Percentiles rank a stretch among this genome's conserved stretches.
These are phyloP conservation scores for Melanotaenia duboulayi DNA, from an alignment of 2,113 vertebrate genomes.

Conservation along the genomic window DNA sequence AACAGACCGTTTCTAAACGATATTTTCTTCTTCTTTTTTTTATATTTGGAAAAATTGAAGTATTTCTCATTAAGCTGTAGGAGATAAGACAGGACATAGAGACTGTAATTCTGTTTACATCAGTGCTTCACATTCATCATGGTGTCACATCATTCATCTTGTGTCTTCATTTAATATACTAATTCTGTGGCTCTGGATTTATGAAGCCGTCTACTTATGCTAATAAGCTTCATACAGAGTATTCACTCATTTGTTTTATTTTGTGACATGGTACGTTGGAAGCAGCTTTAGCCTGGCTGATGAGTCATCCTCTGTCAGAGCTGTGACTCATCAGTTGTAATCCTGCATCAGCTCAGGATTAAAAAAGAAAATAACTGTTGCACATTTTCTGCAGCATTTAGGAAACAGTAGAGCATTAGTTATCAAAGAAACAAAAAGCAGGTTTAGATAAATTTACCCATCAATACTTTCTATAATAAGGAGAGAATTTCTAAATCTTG, in stretches of 20 bases:
- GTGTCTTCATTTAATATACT: conserved; percentile 18
- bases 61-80: not conserved
- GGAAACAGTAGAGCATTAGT: too few relatives aligned
- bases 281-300: not conserved
- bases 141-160: conserved; percentile 14
- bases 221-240: conserved; percentile 4
- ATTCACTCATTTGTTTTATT: not conserved
- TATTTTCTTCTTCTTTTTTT: too few relatives aligned
- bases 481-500: too few relatives aligned
- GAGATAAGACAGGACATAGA: not conserved
- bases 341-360: conserved; percentile 11
- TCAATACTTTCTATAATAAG: too few relatives aligned
- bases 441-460: too few relatives aligned
- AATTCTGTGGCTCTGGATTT: conserved; percentile 1
- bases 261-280: conserved; percentile 9
- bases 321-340: conserved; percentile 36
- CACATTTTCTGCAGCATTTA: not conserved
- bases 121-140: conserved; percentile 13
- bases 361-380: not conserved
- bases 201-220: conserved; percentile 9
- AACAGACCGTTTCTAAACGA: too few relatives aligned
- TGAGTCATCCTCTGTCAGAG: conserved; percentile 3
- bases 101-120: conserved; percentile 10
- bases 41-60: not conserved
- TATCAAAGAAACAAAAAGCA: too few relatives aligned